Evolutionary conservation across 2,113 vertebrate genomes (phyloP).

Genomic region (Embiotoca jacksoni): DNA sequence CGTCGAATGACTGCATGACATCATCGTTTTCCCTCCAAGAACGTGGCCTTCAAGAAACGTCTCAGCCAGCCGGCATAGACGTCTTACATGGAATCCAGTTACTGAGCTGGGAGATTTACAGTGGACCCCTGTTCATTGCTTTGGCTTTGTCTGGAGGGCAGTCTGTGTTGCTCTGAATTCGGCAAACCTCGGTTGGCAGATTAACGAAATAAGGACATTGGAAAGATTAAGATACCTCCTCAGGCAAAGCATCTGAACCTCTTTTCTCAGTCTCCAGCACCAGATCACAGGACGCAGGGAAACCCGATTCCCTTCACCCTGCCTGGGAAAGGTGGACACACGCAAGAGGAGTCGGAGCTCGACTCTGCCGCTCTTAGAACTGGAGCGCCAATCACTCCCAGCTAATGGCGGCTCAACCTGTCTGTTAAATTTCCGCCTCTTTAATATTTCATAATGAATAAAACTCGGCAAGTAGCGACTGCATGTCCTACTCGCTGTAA

Average conservation of each 20-base stretch:
- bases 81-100: conserved; percentile 38
- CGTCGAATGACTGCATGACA: conserved; percentile 52
- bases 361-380: not conserved
- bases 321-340: conserved; percentile 3
- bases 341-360: not conserved
- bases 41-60: conserved; percentile 44
- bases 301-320: conserved; percentile 16
- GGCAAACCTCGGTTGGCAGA: conserved; percentile 22
- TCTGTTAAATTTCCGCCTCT: conserved; percentile 60
- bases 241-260: conserved; percentile 4
- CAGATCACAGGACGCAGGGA: conserved; percentile 17
- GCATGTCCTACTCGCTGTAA: conserved; percentile 23
- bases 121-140: conserved; percentile 8
- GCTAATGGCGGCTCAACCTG: conserved; percentile 24
- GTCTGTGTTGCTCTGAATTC: conserved; percentile 16
- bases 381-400: conserved; percentile 20
- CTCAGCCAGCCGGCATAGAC: conserved; percentile 17
- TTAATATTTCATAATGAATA: conserved; percentile 74
- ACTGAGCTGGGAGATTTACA: conserved; percentile 29
- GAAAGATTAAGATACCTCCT: conserved; percentile 24
- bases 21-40: conserved; percentile 61
- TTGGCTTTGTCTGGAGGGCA: conserved; percentile 40
- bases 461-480: conserved; percentile 30
- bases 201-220: conserved; percentile 31
- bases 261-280: conserved; percentile 22